Base-by-base conservation (phyloP, 2,113 vertebrate species). In the Eonycteris spelaea region DNA sequence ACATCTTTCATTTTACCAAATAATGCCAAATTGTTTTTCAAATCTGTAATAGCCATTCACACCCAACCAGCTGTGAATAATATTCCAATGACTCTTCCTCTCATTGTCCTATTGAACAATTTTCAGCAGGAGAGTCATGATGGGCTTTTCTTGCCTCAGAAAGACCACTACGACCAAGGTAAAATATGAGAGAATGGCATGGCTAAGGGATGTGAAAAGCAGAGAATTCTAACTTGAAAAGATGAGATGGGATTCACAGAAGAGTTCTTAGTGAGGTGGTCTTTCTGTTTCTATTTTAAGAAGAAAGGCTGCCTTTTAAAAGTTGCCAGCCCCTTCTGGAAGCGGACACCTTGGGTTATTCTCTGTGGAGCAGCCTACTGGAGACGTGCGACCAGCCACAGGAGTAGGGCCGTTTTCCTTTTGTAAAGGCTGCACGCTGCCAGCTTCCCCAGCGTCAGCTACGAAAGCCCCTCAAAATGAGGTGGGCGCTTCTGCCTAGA, bases 351-450 rank as follows among this genome's bases (percentile, higher is more conserved):
- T 6, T 6, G 38, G 33, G 24, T 22, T 35, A n/a, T 26, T 55
- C 83, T 22, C 0, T 21, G 18, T 18, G 26, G 18, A 16, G 6
- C 7, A 33, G 45, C 14, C 51, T 18, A 1, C 28, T 2, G 22
- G 7, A 11, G 26, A 26, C 1, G 6, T 0, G 5, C 0, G 51
- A 51, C 51, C 51, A 48, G 33, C 38, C 6, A 4, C 19, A 4
- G 22, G 10, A 21, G 21, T 11, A 33, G 48, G 2, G 71, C 8
- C 9, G 0, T 28, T 57, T 51, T 7, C 70, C 40, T 33, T 33
- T 9, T 5, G 14, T 14, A 30, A 30, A n/a, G 33, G 3, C 10
- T 13, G 1, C 33, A 28, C 61, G 22, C 1, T 13, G 30, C 38
- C 63, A 78, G 35, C 28, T 28, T 51, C 65, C 53, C 22, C 14